A percentile compares a stretch with the other conserved stretches of the same genome.
These are phyloP conservation scores for Podarcis siculus DNA, from an alignment of 2,797 vertebrate genomes.

Conservation along the genomic window DNA sequence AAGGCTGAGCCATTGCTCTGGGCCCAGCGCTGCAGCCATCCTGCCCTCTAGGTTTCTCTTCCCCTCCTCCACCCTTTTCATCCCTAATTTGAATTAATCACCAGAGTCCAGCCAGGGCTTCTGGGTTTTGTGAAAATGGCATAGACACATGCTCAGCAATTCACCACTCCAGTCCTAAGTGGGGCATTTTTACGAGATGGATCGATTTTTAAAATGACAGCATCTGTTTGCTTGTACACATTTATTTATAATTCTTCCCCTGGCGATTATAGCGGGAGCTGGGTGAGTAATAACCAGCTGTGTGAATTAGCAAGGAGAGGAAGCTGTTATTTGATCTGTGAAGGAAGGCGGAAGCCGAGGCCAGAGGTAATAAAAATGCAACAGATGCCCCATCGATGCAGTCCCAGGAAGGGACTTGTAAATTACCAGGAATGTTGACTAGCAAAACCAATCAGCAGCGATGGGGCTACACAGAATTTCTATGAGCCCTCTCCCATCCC, in stretches of 20 bases:
- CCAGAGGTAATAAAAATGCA: constrained; percentile 64
- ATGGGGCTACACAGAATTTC: not conserved
- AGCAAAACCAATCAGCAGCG: constrained; percentile 11
- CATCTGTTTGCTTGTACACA: constrained; percentile 81
- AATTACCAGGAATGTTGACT: constrained; percentile 29
- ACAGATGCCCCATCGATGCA: constrained; percentile 61
- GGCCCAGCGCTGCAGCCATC: not conserved
- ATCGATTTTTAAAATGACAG: constrained; percentile 79
- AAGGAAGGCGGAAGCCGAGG: constrained; percentile 70
- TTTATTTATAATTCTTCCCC: constrained; percentile 81
- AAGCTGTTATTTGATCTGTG: constrained; percentile 78
- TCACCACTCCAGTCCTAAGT: constrained; percentile 68
- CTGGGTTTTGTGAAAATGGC: constrained; percentile 69
- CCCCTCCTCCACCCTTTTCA: not conserved
- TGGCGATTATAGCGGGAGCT: constrained; percentile 69
- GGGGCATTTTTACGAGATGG: constrained; percentile 74
- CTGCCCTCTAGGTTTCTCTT: not conserved
- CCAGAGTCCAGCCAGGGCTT: constrained; percentile 44
- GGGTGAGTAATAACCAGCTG: constrained; percentile 78
- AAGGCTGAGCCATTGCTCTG: too few species aligned
- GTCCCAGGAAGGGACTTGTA: constrained; percentile 26
- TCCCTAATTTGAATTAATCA: constrained; percentile 58
- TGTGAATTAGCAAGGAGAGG: constrained; percentile 72
- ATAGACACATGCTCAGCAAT: constrained; percentile 60
- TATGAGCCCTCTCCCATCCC: not conserved